Percentiles rank a stretch among this genome's conserved stretches.
Conservation (phyloP, 2,888 invertebrate genomes). For the Allacma fusca region DNA sequence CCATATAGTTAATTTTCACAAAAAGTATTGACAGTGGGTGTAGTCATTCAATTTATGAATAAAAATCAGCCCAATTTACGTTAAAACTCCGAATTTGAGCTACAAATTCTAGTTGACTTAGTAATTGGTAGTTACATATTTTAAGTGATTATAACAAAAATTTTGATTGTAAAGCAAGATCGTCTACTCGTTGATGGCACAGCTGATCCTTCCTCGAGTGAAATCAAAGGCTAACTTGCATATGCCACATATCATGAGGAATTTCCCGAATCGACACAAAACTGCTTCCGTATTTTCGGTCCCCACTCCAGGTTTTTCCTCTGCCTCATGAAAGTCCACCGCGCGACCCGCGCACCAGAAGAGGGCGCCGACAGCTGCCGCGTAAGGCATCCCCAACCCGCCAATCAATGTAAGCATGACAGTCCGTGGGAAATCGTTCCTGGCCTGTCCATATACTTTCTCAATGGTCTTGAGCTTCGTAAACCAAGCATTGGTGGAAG, state of each 20-base stretch:
- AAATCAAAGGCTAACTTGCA: constrained; percentile 31
- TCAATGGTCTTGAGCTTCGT: constrained; percentile 10
- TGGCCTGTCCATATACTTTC: not conserved
- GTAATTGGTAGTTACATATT: no score
- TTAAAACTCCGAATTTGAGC: no score
- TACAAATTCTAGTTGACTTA: no score
- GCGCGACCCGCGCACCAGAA: constrained; percentile 36
- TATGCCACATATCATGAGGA: constrained; percentile 36
- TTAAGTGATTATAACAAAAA: no score
- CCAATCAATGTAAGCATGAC: constrained; percentile 25
- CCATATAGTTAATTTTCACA: no score
- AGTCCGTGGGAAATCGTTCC: constrained; percentile 26
- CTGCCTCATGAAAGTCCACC: constrained; percentile 25
- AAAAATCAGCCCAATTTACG: no score
- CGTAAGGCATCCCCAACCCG: constrained; percentile 31
- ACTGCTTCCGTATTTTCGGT: constrained; percentile 21
- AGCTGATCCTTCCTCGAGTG: constrained; percentile 5
- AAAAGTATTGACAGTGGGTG: no score
- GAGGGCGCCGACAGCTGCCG: constrained; percentile 27
- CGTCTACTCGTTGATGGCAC: not conserved
- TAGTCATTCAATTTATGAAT: no score
- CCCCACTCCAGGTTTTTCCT: constrained; percentile 18
- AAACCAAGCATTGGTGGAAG: constrained; percentile 10
- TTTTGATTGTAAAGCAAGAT: no score
- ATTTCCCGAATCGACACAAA: constrained; percentile 35